Evolutionary conservation across 2,113 vertebrate genomes (phyloP), one percentile per base, ranked within the genome.

Genomic region (Alouatta palliata): DNA sequence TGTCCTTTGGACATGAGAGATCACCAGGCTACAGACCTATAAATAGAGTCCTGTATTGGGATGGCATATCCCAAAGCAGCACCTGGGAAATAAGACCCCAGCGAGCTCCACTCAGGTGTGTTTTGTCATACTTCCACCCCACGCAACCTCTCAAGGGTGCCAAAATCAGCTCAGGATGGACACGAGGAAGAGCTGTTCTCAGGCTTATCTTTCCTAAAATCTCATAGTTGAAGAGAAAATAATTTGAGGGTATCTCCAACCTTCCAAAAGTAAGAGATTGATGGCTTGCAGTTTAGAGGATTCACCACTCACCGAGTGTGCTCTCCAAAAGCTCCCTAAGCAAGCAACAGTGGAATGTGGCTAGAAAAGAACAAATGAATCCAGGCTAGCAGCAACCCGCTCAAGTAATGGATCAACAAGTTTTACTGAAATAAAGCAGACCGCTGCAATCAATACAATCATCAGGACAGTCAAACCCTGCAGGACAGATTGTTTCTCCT

Each of bases 341-440:
- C 52, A 49, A 88, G 89, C 27, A 23, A 73, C 56, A n/a, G 0
- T 5, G 96, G 97, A 94, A 91, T 96, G 97, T 6, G 0, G 66
- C 91, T 94, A 68, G 56, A 91, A 97, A 85, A 94, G 95, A 97
- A 96, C 96, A 94, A 98, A 96, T 91, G 80, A 97, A 94, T 96
- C 96, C 2, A 95, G 96, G 95, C 87, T 97, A 89, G 43, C 73
- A 43, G 93, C 56, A 96, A 91, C 0, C 30, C 82, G 83, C 79
- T 92, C 30, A 52, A 97, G 88, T 81, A 94, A 98, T 89, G 95
- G 95, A 91, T 95, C 81, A 94, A 88, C 54, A 54, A 73, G 94
- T 32, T 94, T 97, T 66, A 90, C 97, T 84, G 96, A 98, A 98
- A 81, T 95, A 91, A 49, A 73, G 93, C 91, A 54, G 2, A 3